These are phyloP conservation scores for Lerista edwardsae DNA, from an alignment of 2,797 vertebrate genomes.

Conservation along the genomic window DNA sequence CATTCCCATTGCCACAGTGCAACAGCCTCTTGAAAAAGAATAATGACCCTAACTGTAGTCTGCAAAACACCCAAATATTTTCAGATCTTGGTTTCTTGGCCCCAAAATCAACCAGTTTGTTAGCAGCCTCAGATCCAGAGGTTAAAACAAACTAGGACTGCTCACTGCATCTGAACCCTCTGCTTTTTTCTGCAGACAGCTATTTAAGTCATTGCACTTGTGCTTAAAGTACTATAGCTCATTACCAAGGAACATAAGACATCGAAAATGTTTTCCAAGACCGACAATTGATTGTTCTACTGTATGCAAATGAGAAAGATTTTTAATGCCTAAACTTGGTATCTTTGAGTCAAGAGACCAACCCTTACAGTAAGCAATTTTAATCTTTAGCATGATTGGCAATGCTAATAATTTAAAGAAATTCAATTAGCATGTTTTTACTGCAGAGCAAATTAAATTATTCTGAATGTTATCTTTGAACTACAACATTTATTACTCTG, in stretches of 20 bases:
- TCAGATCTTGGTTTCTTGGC: no score
- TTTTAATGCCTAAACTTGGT: not conserved
- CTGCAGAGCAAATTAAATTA: not conserved
- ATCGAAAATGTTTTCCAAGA: not conserved
- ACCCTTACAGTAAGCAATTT: not conserved
- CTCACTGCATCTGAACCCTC: no score
- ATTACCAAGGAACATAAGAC: not conserved
- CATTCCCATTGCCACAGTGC: no score
- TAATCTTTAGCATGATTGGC: not conserved
- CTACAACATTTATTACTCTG: not conserved
- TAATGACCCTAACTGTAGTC: no score
- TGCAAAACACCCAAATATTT: no score
- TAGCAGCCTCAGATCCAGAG: no score
- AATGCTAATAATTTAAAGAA: not conserved
- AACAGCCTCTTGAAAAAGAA: no score
- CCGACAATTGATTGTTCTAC: not conserved
- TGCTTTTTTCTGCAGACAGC: not conserved
- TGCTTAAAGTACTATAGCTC: not conserved
- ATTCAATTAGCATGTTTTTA: not conserved
- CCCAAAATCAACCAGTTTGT: no score
- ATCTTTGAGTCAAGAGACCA: not conserved
- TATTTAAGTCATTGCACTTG: not conserved
- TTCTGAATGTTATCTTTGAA: not conserved
- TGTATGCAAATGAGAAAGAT: not conserved
- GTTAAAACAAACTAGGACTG: no score